These are phyloP conservation scores for Nylanderia fulva DNA, from an alignment of 1,140 invertebrate species.

Conservation along the genomic window DNA sequence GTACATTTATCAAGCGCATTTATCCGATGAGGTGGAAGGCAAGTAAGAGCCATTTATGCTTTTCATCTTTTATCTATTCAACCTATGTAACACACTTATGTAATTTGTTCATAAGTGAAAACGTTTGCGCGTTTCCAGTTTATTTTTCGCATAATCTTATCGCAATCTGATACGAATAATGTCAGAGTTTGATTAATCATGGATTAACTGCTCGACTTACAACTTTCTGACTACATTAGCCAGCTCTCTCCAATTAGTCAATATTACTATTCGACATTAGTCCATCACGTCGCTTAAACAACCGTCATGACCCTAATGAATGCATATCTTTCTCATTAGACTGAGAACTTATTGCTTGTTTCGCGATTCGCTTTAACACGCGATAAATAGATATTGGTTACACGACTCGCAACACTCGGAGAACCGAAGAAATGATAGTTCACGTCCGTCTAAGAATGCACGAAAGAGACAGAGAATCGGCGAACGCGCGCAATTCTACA, in stretches of 20 bases:
- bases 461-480: slow-evolving; percentile 9
- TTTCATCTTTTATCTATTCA: slow-evolving; percentile 29
- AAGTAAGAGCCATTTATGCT: slow-evolving; percentile 35
- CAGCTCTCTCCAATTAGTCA: slow-evolving; percentile 49
- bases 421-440: neutral
- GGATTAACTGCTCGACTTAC: slow-evolving; percentile 17
- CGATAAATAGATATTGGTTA: slow-evolving; percentile 26
- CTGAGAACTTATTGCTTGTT: slow-evolving; percentile 24
- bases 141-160: slow-evolving; percentile 1
- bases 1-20: slow-evolving; percentile 58
- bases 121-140: slow-evolving; percentile 1
- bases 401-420: neutral
- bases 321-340: slow-evolving; percentile 43
- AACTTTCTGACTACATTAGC: slow-evolving; percentile 14
- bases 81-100: neutral
- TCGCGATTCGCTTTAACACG: slow-evolving; percentile 32
- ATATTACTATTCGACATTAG: slow-evolving; percentile 35
- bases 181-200: slow-evolving; percentile 13
- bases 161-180: neutral
- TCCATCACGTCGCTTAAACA: slow-evolving; percentile 14
- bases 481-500: slow-evolving; percentile 12
- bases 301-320: slow-evolving; percentile 49
- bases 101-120: slow-evolving; percentile 17
- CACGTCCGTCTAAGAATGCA: neutral
- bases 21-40: slow-evolving; percentile 43